A percentile compares a stretch with the other conserved stretches of the same genome.
Conservation (phyloP, 2,797 vertebrate genomes). For the Malurus splendens region DNA sequence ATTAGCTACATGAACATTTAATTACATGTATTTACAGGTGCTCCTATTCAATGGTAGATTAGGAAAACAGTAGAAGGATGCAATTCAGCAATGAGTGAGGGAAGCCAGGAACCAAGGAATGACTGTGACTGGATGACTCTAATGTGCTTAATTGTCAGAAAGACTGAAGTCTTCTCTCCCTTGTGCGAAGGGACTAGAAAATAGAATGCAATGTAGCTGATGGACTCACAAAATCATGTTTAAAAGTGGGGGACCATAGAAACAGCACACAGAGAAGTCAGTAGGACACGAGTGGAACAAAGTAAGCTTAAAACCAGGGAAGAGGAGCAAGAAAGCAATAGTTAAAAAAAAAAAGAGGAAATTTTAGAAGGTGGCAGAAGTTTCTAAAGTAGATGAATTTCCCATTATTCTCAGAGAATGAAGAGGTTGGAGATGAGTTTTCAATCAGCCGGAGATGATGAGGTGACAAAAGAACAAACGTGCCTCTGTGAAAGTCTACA, state of each 20-base stretch:
- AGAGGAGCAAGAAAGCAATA: background rate
- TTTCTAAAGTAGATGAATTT: background rate
- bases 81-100: background rate
- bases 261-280: background rate
- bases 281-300: background rate
- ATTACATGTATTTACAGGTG: background rate
- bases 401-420: background rate
- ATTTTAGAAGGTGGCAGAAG: background rate
- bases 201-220: background rate
- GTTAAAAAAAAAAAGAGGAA: background rate
- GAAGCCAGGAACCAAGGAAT: background rate
- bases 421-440: background rate
- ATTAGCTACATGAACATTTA: background rate
- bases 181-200: background rate
- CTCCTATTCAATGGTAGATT: background rate
- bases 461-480: background rate
- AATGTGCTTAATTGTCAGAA: background rate
- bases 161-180: background rate
- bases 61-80: background rate
- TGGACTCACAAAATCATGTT: background rate
- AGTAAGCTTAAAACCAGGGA: background rate
- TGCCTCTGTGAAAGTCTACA: background rate
- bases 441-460: background rate
- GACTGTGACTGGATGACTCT: background rate
- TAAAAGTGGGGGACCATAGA: background rate